Percentiles rank a stretch among this genome's conserved stretches.
Evolutionary conservation across 2,113 vertebrate genomes (phyloP).

Genomic region (Neogobius melanostomus): DNA sequence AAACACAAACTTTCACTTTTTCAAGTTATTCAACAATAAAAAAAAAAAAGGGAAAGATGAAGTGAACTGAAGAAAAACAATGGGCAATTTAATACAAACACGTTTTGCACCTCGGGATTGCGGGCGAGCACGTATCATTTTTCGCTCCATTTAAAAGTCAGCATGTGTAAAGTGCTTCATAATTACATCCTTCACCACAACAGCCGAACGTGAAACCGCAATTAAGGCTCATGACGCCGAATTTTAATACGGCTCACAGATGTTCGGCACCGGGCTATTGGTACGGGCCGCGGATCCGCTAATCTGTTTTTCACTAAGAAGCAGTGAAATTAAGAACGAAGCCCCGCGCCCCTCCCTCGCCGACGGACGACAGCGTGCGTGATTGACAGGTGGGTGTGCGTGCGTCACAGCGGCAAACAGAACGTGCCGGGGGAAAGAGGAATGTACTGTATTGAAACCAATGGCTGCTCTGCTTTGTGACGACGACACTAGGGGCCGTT

Average conservation of each 20-base stretch:
- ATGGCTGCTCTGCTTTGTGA: too few species aligned
- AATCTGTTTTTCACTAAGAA: constrained; percentile 54
- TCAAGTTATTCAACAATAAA: too few species aligned
- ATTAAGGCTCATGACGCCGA: constrained; percentile 3
- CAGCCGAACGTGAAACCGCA: constrained; percentile 2
- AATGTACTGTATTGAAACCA: too few species aligned
- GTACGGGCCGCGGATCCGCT: constrained; percentile 38
- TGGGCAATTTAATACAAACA: background rate
- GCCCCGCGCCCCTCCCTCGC: constrained; percentile 5
- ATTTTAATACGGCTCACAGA: constrained; percentile 41
- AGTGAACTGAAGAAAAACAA: background rate
- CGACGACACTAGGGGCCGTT: too few species aligned
- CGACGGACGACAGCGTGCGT: background rate
- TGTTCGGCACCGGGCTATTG: constrained; percentile 43
- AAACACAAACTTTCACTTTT: too few species aligned
- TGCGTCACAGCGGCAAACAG: constrained; percentile 40
- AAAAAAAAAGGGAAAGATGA: too few species aligned
- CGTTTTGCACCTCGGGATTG: background rate
- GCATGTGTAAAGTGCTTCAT: background rate
- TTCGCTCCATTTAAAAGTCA: background rate
- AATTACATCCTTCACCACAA: constrained; percentile 13
- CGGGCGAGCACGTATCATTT: background rate
- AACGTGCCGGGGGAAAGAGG: constrained; percentile 16
- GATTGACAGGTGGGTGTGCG: constrained; percentile 38
- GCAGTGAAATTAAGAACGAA: constrained; percentile 39